Evolutionary conservation across 2,797 vertebrate species (phyloP).

Genomic region (Gadopsis marmoratus): DNA sequence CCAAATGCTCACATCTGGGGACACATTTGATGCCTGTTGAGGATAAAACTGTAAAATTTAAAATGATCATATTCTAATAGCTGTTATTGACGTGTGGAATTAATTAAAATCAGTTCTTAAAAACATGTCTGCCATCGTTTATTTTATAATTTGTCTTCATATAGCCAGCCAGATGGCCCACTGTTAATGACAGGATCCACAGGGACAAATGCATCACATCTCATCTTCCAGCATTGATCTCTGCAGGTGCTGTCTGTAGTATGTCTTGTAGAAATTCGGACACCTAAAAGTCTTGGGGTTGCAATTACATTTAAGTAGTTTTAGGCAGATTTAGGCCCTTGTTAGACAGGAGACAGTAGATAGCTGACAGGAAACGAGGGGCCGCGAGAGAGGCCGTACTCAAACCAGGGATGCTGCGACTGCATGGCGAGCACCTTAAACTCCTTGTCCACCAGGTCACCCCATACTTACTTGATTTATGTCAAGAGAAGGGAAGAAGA

Average conservation of each 20-base stretch:
- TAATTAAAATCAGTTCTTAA: slow-evolving; percentile 88
- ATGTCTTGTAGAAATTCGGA: not conserved
- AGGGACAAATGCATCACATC: not conserved
- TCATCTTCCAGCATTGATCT: not conserved
- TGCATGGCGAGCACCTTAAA: too few species aligned
- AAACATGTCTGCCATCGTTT: slow-evolving; percentile 68
- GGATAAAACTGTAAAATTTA: slow-evolving; percentile 84
- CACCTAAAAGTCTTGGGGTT: not conserved
- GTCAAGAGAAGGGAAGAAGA: not conserved
- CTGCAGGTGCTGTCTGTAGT: not conserved
- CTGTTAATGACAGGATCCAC: not conserved
- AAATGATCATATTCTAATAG: slow-evolving; percentile 86
- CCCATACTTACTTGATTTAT: not conserved
- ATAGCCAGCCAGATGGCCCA: not conserved
- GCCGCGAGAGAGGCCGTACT: not conserved
- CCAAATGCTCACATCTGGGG: slow-evolving; percentile 76
- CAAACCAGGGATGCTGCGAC: not conserved
- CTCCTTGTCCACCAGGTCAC: too few species aligned
- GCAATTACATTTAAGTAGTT: not conserved
- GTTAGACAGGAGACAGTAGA: not conserved
- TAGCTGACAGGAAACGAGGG: not conserved
- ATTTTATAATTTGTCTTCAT: slow-evolving; percentile 40
- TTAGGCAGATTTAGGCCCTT: not conserved
- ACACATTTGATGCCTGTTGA: slow-evolving; percentile 81
- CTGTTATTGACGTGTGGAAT: slow-evolving; percentile 89